Base-by-base conservation (phyloP, 2,888 invertebrate species). In the Eilema depressum region DNA sequence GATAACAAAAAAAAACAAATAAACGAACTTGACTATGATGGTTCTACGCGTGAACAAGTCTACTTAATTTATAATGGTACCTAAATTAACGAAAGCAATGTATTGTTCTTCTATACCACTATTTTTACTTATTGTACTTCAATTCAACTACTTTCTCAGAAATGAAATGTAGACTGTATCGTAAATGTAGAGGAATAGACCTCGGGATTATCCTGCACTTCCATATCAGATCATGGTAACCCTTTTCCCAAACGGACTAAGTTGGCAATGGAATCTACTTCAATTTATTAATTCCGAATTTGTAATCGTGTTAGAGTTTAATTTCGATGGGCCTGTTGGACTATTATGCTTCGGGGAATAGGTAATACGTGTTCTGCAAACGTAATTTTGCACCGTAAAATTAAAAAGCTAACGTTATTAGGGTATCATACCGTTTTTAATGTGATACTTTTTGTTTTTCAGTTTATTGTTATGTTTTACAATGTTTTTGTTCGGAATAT, bases 251-350 rank as follows among this genome's bases (percentile, higher is more conserved):
- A 77, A 69, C 66, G 74, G 63, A n/a, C 33, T 67, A 78, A 81
- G 72, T 79, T 73, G 68, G 75, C 70, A 75, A 74, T 61, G 70
- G 65, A 75, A 80, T 80, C 71, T 69, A 70, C 75, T 76, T 70
- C 69, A 83, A 83, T 76, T 83, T 82, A 82, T 82, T 78, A 79
- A 84, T 83, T 76, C 76, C 47, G 63, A 79, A 84, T 78, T 83
- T 76, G 73, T 75, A 81, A 81, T 79, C 65, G 74, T 73, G 73
- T 80, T 75, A 75, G 75, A 79, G 70, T 80, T 83, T 76, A 83
- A 83, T 83, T 84, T 76, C 59, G 69, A 63, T 71, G 64, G 75
- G 74, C 72, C 61, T 75, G 74, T 79, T 81, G 41, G 66, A 64
- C 73, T 69, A 79, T 82, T 79, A 77, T 59, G 64, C 76, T 63